phyloP scores from a whole-genome alignment of 2,888 invertebrate genomes.

The Mythimna albipuncta region DNA sequence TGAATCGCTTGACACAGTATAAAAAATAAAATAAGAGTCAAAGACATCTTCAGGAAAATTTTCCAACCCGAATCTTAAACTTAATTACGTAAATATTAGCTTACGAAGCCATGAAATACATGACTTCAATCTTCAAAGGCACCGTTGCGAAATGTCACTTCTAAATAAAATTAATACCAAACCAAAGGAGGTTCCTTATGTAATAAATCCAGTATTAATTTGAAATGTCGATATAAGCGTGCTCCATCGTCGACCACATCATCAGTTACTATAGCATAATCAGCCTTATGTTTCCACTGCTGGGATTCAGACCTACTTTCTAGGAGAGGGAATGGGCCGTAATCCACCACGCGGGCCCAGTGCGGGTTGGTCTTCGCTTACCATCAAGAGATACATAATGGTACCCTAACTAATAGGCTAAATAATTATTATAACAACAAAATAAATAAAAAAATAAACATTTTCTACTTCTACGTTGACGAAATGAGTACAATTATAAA shows the following conservation, averaged over 20 bases:
- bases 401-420: no score
- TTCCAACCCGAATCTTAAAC: neutral
- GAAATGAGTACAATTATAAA: no score
- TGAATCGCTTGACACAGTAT: neutral
- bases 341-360: no score
- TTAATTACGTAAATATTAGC: constrained; percentile 4
- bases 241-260: neutral
- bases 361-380: neutral
- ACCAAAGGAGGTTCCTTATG: neutral
- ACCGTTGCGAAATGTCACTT: neutral
- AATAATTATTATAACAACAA: no score
- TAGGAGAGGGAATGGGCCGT: no score
- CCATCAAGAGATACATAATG: neutral
- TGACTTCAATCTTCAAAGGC: neutral
- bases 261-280: neutral
- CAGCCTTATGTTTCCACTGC: no score
- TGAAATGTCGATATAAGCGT: neutral
- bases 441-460: no score
- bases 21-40: neutral
- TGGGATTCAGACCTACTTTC: no score
- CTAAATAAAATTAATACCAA: neutral
- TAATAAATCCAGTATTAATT: neutral
- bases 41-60: neutral
- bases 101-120: constrained; percentile 7
- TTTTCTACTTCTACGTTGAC: no score